These are phyloP conservation scores for Boulengeromyrus knoepffleri DNA, from an alignment of 2,113 vertebrate genomes.

Conservation along the genomic window DNA sequence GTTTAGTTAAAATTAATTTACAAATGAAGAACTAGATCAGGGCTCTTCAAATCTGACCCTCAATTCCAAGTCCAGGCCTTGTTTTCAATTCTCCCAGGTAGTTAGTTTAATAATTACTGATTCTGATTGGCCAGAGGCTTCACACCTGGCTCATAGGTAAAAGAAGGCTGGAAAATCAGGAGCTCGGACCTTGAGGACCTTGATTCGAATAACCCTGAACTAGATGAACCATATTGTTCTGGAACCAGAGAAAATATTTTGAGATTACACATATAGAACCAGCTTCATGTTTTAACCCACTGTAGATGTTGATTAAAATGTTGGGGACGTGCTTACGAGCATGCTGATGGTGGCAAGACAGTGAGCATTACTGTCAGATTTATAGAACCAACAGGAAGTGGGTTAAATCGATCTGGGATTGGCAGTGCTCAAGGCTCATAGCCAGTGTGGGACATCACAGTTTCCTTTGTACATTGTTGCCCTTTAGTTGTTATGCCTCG, in stretches of 20 bases:
- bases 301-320: background rate
- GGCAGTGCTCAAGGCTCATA: background rate
- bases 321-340: background rate
- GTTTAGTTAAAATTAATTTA: background rate
- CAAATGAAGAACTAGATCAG: background rate
- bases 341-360: background rate
- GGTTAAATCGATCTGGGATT: background rate
- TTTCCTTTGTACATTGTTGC: background rate
- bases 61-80: background rate
- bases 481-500: background rate
- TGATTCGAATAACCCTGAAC: background rate
- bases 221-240: background rate
- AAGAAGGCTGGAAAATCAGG: background rate
- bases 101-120: background rate
- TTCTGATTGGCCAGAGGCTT: background rate
- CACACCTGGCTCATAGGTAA: background rate
- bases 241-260: background rate
- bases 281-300: background rate
- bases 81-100: background rate
- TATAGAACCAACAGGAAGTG: background rate
- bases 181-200: background rate
- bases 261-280: background rate
- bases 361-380: background rate
- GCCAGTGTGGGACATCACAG: background rate
- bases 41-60: background rate